phyloP scores from a whole-genome alignment of 2,797 vertebrate species.

The Melanotaenia maccullochi region DNA sequence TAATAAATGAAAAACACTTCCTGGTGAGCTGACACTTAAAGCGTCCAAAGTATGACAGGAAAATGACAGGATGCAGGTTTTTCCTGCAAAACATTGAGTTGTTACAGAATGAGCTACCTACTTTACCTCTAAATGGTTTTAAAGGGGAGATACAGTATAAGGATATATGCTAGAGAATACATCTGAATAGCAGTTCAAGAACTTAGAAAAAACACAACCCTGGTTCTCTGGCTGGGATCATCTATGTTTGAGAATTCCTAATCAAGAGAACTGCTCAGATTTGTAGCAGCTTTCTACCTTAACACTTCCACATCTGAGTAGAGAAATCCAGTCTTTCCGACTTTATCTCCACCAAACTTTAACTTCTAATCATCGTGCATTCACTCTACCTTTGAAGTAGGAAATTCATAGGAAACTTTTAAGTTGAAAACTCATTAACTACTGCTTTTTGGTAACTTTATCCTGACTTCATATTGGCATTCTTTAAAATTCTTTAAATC shows the following conservation, averaged over 20 bases:
- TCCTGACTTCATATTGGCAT: background rate
- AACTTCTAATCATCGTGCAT: background rate
- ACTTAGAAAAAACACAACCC: background rate
- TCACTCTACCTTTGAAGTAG: background rate
- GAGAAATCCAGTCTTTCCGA: background rate
- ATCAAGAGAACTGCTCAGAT: background rate
- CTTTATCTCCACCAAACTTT: background rate
- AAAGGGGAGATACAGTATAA: background rate
- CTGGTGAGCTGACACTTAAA: too few relatives aligned
- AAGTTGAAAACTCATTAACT: too few relatives aligned
- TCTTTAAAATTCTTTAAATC: background rate
- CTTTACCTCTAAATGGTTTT: background rate
- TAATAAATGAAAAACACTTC: background rate
- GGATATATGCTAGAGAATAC: too few relatives aligned
- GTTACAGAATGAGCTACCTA: background rate
- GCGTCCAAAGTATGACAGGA: too few relatives aligned
- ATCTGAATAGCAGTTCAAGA: background rate
- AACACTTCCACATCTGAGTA: background rate
- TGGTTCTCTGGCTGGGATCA: background rate
- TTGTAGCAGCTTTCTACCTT: background rate
- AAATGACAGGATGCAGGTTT: too few relatives aligned
- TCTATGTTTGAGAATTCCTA: background rate
- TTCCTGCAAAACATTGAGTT: too few relatives aligned
- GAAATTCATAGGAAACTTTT: too few relatives aligned
- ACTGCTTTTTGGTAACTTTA: too few relatives aligned